Conservation (phyloP, 2,113 vertebrate species). For the Dromiciops gliroides region DNA sequence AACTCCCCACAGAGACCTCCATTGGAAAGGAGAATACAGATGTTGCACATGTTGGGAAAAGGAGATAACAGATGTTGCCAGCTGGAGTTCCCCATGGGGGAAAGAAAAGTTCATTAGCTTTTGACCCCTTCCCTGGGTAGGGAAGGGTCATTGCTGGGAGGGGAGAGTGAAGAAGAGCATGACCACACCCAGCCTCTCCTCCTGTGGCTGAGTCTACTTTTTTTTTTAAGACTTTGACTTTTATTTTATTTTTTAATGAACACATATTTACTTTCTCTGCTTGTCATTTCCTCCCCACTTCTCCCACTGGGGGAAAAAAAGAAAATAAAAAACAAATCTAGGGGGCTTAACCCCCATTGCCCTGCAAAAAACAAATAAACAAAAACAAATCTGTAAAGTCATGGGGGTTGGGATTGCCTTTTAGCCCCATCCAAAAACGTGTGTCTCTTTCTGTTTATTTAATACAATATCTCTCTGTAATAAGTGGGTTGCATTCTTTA, state of each 20-base stretch:
- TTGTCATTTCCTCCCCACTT: not conserved
- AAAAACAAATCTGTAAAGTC: not conserved
- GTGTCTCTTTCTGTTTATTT: not conserved
- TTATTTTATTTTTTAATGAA: not conserved
- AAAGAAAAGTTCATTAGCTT: not conserved
- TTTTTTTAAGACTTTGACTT: not conserved
- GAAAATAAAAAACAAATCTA: no score
- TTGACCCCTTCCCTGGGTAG: not conserved
- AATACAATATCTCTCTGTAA: not conserved
- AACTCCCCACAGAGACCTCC: not conserved
- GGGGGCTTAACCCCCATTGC: no score
- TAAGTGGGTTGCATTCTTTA: not conserved
- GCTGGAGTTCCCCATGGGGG: not conserved
- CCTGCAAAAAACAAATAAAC: no score
- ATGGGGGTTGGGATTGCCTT: not conserved
- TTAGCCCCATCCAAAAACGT: not conserved
- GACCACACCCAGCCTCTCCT: not conserved
- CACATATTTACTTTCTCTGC: not conserved
- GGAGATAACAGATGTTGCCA: slow-evolving; percentile 1
- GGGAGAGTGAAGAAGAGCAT: not conserved
- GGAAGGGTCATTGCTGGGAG: not conserved
- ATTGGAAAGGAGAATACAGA: not conserved
- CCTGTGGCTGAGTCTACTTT: not conserved
- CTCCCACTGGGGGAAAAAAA: not conserved
- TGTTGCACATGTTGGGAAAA: not conserved